Percentiles rank a stretch among this genome's conserved stretches.
Conservation (phyloP, 2,888 invertebrate genomes). For the Polydesmus complanatus region DNA sequence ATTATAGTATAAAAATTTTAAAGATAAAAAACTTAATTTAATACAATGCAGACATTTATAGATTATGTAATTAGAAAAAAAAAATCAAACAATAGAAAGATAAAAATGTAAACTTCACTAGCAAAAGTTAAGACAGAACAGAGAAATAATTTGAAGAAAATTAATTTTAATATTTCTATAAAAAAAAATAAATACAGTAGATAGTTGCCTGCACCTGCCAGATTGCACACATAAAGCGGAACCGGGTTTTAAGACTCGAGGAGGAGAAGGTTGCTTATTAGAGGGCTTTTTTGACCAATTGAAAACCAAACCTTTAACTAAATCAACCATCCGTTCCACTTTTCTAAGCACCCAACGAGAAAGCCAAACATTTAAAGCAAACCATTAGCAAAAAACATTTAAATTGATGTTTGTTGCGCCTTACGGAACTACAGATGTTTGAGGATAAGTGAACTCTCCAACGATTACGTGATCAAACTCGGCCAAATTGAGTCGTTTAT, state of each 20-base stretch:
- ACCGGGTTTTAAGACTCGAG: neutral
- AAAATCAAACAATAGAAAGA: neutral
- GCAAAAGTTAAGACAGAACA: neutral
- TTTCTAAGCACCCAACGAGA: too few relatives aligned
- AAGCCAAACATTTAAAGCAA: too few relatives aligned
- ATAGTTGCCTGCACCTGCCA: neutral
- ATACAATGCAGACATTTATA: too few relatives aligned
- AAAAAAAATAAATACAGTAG: too few relatives aligned
- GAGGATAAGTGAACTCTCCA: constrained; percentile 68
- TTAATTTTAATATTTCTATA: neutral
- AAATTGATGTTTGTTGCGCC: constrained; percentile 30
- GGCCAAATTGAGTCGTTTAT: constrained; percentile 50
- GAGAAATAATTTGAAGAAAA: neutral
- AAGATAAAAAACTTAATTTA: too few relatives aligned
- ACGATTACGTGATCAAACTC: constrained; percentile 55
- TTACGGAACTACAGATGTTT: constrained; percentile 70
- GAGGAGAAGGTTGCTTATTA: neutral
- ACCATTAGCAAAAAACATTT: neutral
- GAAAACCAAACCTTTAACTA: neutral
- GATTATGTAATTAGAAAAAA: too few relatives aligned
- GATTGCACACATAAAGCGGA: neutral
- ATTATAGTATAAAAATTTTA: too few relatives aligned
- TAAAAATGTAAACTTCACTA: neutral
- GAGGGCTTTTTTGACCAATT: neutral
- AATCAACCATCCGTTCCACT: neutral